phyloP scores from a whole-genome alignment of 2,113 vertebrate genomes.

The Dolichotis patagonum region DNA sequence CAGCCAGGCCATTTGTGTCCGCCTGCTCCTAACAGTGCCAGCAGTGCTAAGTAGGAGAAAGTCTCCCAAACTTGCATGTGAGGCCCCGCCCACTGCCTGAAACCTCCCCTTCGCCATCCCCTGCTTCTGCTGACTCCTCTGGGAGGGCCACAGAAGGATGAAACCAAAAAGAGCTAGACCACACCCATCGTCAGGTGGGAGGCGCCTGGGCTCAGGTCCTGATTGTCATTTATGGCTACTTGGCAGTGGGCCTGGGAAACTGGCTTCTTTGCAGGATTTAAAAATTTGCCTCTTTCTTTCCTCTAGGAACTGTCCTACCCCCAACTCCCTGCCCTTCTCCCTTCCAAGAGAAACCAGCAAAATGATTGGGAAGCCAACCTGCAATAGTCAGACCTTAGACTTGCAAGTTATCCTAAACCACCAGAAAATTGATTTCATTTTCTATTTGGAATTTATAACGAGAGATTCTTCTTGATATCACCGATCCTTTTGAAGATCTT shows the following conservation, averaged over 20 bases:
- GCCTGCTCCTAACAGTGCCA: background rate
- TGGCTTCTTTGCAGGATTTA: background rate
- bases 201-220: background rate
- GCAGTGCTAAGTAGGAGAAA: background rate
- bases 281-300: conserved; percentile 56
- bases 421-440: conserved; percentile 79
- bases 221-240: background rate
- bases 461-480: conserved; percentile 82
- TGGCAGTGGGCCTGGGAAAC: background rate
- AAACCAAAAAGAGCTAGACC: background rate
- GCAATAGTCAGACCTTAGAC: conserved; percentile 82
- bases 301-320: conserved; percentile 65
- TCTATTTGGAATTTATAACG: conserved; percentile 83
- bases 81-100: background rate
- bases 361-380: conserved; percentile 81
- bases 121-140: background rate
- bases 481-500: conserved; percentile 80
- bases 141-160: background rate
- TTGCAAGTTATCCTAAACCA: conserved; percentile 82
- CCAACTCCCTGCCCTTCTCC: conserved; percentile 30
- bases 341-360: conserved; percentile 77
- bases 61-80: background rate
- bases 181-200: background rate
- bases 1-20: background rate
- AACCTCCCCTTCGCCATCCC: background rate